These are phyloP conservation scores for Drosophila biarmipes DNA, from an alignment of 1,140 invertebrate genomes.

Conservation along the genomic window DNA sequence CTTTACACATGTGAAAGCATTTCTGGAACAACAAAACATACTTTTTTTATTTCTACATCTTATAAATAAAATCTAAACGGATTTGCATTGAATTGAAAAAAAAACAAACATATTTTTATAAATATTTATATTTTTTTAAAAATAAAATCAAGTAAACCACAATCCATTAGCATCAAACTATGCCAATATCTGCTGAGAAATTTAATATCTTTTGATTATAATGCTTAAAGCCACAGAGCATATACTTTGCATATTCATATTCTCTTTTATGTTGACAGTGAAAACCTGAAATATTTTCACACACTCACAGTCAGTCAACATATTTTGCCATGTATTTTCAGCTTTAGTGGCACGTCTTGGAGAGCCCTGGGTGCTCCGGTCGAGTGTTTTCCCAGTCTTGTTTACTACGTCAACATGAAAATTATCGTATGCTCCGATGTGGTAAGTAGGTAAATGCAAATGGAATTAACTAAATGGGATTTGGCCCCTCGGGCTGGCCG, in stretches of 20 bases:
- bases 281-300: slow-evolving; percentile 17
- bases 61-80: too few relatives aligned
- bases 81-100: too few relatives aligned
- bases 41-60: too few relatives aligned
- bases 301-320: slow-evolving; percentile 30
- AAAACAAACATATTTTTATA: too few relatives aligned
- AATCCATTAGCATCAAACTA: too few relatives aligned
- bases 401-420: slow-evolving; percentile 45
- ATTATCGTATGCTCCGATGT: slow-evolving; percentile 55
- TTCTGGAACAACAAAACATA: background rate
- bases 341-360: slow-evolving; percentile 18
- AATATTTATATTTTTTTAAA: too few relatives aligned
- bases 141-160: too few relatives aligned
- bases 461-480: slow-evolving; percentile 65
- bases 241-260: background rate
- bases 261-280: slow-evolving; percentile 3
- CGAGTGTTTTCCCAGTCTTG: slow-evolving; percentile 15
- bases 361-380: background rate
- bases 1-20: background rate
- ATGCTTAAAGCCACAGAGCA: background rate
- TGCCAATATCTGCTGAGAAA: too few relatives aligned
- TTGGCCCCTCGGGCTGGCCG: background rate
- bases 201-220: background rate
- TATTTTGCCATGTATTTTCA: slow-evolving; percentile 11
- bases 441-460: slow-evolving; percentile 54